Evolutionary conservation across 1,140 invertebrate genomes (phyloP), one percentile per base, ranked within the genome.

Genomic region (Mizuhopecten yessoensis): DNA sequence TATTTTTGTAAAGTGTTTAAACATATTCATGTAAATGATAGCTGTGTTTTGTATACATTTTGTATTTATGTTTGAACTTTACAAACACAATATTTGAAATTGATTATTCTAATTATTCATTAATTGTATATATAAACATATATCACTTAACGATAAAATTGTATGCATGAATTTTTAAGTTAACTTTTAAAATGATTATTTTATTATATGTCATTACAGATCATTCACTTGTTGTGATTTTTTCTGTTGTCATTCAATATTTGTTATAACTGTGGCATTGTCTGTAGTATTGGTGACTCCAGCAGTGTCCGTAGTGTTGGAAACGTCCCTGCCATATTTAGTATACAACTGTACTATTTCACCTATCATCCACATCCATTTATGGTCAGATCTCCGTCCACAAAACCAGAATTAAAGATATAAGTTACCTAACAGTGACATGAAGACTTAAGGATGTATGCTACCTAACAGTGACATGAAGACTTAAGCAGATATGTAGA

Each of bases 321-420:
- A 49, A 49, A 49, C 20, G 45, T 49, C 45, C 45, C 45, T 49
- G 45, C 45, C 45, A 49, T 49, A 49, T 49, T n/a, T 49, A 49
- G 23, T 29, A 75, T 45, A 45, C 10, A 75, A 75, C 23, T 75
- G n/a, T 29, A 29, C 1, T n/a, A 75, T n/a, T 75, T n/a, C 57
- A 75, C 11, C 23, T 29, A 75, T 75, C 57, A 75, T 75, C 57
- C 57, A 75, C n/a, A 75, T 29, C 11, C 29, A 5, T 75, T 75
- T 29, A 75, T 29, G 57, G 57, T 75, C 57, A 75, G 17, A 75
- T 75, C 57, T 75, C 57, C 57, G 57, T 75, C 57, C 57, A 75
- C 57, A 3, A 29, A n/a, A 75, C n/a, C 23, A 75, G n/a, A 23
- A 5, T 75, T 75, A 29, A 75, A n/a, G n/a, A 75, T 75, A 75